Evolutionary conservation across 2,797 vertebrate species (phyloP).

Genomic region (Euphonia xanthogaster): DNA sequence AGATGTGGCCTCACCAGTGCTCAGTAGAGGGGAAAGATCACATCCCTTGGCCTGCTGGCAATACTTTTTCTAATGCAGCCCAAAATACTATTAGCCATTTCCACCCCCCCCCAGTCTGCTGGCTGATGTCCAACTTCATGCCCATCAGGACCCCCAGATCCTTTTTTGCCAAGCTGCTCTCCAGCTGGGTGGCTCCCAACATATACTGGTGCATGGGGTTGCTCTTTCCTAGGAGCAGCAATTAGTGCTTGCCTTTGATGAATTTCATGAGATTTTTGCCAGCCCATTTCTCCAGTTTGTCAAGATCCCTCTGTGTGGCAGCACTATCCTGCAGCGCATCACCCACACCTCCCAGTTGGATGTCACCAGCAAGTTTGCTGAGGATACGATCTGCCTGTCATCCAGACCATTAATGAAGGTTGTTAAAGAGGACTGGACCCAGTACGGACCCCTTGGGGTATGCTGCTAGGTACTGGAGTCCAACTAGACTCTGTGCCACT

Average conservation of each 20-base stretch:
- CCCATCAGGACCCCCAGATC: neutral
- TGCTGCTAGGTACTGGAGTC: neutral
- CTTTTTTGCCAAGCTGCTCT: neutral
- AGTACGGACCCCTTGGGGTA: neutral
- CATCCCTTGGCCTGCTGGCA: neutral
- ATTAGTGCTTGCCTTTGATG: neutral
- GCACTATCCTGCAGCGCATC: neutral
- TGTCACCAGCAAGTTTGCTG: neutral
- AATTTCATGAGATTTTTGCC: neutral
- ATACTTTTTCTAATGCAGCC: neutral
- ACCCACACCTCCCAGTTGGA: neutral
- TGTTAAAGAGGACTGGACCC: neutral
- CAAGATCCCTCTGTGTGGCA: neutral
- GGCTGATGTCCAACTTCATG: neutral
- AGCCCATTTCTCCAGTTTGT: neutral
- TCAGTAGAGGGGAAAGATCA: neutral
- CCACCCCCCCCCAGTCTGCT: rapidly evolving
- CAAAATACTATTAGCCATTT: neutral
- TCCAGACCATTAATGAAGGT: neutral
- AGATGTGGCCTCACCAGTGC: neutral
- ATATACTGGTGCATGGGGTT: neutral
- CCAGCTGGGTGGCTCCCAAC: neutral
- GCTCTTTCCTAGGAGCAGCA: neutral
- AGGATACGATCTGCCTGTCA: neutral
- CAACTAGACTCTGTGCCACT: neutral